Base-by-base conservation (phyloP, 2,113 vertebrate genomes). In the Zosterops lateralis region DNA sequence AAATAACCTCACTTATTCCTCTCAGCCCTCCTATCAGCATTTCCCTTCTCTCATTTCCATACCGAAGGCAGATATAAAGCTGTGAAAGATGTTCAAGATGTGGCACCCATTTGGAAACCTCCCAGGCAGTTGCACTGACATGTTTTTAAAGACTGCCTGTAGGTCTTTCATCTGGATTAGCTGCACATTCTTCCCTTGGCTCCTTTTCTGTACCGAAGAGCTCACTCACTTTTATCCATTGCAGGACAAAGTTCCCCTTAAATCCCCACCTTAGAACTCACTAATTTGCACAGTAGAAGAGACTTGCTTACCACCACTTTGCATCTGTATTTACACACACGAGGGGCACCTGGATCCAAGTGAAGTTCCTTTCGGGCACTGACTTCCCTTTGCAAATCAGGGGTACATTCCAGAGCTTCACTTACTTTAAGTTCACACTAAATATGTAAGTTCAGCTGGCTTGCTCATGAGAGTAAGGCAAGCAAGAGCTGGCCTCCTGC, bases 151-250 rank as follows among this genome's bases (percentile, higher is more conserved):
- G 92, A 86, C 74, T 94, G 95, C 96, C 92, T 84, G 56, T 91
- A 90, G 96, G 89, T 96, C 85, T 96, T 95, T 97, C 87, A 96
- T 96, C 92, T 96, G 96, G 86, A 95, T 96, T 96, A 96, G 82
- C 56, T 89, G 88, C 85, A 95, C 95, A 95, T 97, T 95, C 92
- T 94, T 97, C 92, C 61, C 50, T 91, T 89, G 87, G 66, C 92
- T 96, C 54, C 74, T 74, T 91, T 75, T 91, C 87, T 91, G 51
- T 89, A 84, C 76, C 25, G 70, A 94, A 89, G 65, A 93, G 77
- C 57, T 93, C 83, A 45, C 70, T 81, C 1, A 8, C 89, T 93
- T 96, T 95, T 92, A 92, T 87, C 72, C 15, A 3, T 86, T 87
- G 91, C 85, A 57, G 83, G 89, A 96, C 73, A 93, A 96, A 96